Evolutionary conservation across 2,797 vertebrate species (phyloP).

Genomic region (Heterohyrax brucei): DNA sequence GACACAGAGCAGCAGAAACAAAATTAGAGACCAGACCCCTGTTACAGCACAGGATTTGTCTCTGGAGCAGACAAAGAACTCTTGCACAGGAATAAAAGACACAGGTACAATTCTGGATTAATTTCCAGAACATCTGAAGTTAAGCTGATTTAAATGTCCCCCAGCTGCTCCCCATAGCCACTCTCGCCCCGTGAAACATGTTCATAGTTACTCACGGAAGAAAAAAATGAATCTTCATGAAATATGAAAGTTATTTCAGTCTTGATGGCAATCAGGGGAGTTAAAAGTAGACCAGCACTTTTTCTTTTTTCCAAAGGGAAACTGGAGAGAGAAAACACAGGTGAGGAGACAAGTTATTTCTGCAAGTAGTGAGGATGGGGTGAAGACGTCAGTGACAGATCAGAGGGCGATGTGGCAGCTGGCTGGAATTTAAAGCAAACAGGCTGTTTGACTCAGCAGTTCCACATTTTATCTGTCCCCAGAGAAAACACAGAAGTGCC

Average conservation of each 20-base stretch:
- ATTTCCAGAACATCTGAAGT: background rate
- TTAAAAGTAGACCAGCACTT: background rate
- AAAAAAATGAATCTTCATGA: constrained; percentile 11
- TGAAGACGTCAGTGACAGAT: background rate
- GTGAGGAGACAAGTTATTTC: background rate
- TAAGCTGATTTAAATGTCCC: background rate
- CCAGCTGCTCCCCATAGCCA: too few species aligned
- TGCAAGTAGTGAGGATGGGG: background rate
- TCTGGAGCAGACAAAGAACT: background rate
- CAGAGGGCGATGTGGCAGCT: background rate
- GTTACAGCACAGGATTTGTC: background rate
- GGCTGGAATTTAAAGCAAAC: background rate
- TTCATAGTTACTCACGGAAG: background rate
- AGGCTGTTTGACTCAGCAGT: background rate
- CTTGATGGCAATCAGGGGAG: background rate
- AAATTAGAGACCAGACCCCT: constrained; percentile 13
- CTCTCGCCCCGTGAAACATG: background rate
- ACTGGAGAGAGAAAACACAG: background rate
- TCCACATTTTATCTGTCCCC: background rate
- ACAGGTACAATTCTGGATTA: background rate
- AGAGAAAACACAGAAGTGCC: background rate
- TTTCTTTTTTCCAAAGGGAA: background rate
- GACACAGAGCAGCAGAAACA: background rate
- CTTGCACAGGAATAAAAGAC: background rate
- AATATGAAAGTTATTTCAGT: constrained; percentile 35